Evolutionary conservation across 1,140 invertebrate genomes (phyloP).

Genomic region (Eurosta solidaginis): DNA sequence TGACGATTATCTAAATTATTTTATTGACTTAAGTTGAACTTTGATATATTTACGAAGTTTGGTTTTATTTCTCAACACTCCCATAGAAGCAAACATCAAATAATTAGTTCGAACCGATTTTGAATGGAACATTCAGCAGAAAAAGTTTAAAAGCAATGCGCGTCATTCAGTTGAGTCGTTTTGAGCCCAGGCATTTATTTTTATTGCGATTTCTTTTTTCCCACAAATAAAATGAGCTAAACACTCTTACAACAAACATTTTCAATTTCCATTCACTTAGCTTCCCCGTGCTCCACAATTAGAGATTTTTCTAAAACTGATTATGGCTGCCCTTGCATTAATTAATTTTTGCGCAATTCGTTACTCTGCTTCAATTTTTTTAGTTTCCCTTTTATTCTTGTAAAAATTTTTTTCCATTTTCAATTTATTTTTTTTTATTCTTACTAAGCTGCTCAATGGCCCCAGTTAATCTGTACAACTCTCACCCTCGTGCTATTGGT

Average conservation of each 20-base stretch:
- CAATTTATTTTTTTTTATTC: neutral
- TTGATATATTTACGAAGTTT: neutral
- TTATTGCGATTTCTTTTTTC: neutral
- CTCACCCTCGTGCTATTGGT: too few species aligned
- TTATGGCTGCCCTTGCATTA: neutral
- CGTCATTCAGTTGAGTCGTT: neutral
- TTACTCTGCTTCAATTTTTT: neutral
- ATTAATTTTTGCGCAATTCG: conserved; percentile 5
- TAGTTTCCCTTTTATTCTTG: neutral
- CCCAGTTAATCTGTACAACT: neutral
- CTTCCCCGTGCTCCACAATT: neutral
- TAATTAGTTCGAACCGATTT: neutral
- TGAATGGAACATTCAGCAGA: neutral
- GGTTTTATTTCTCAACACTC: neutral
- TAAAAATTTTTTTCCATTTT: neutral
- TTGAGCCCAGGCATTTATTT: neutral
- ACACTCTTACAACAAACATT: neutral
- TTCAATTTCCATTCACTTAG: neutral
- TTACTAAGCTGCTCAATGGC: neutral
- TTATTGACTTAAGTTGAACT: neutral
- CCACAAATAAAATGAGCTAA: neutral
- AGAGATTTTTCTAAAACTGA: neutral
- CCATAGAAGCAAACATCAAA: neutral
- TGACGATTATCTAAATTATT: neutral
- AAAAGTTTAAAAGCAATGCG: too few species aligned